phyloP scores from a whole-genome alignment of 2,888 invertebrate species.

The Hybos culiciformis region DNA sequence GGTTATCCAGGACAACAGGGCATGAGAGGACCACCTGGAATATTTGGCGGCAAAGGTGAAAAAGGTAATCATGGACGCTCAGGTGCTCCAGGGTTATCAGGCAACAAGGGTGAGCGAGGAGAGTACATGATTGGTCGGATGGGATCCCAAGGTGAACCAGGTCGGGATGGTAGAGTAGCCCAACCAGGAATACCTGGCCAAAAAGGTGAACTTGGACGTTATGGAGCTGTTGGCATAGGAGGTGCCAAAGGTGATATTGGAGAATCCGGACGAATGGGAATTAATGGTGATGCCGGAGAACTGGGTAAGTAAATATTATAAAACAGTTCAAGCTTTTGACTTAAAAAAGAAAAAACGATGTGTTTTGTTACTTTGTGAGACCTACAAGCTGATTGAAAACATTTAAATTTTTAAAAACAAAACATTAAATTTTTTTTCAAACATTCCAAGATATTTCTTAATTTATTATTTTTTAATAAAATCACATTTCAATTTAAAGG shows the following conservation, averaged over 20 bases:
- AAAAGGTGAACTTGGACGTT: conserved; percentile 36
- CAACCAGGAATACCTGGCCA: conserved; percentile 33
- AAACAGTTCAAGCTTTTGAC: too few species aligned
- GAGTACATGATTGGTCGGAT: conserved; percentile 31
- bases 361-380: too few species aligned
- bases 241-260: conserved; percentile 39
- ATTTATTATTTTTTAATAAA: too few species aligned
- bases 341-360: too few species aligned
- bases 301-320: too few species aligned
- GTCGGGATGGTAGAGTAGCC: conserved; percentile 33
- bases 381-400: too few species aligned
- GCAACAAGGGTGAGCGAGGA: conserved; percentile 36
- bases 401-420: too few species aligned
- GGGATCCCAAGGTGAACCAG: conserved; percentile 26
- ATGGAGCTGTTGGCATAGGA: conserved; percentile 22
- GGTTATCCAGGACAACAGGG: conserved; percentile 42
- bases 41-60: conserved; percentile 44
- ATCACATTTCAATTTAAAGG: conserved; percentile 26
- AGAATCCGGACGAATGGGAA: conserved; percentile 36
- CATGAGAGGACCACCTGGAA: conserved; percentile 36
- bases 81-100: conserved; percentile 46
- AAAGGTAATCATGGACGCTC: conserved; percentile 42
- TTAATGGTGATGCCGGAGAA: conserved; percentile 33
- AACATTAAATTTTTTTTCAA: too few species aligned
- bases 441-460: too few species aligned